Base-by-base conservation (phyloP, 2,888 invertebrate species). In the Cephus pulcher region DNA sequence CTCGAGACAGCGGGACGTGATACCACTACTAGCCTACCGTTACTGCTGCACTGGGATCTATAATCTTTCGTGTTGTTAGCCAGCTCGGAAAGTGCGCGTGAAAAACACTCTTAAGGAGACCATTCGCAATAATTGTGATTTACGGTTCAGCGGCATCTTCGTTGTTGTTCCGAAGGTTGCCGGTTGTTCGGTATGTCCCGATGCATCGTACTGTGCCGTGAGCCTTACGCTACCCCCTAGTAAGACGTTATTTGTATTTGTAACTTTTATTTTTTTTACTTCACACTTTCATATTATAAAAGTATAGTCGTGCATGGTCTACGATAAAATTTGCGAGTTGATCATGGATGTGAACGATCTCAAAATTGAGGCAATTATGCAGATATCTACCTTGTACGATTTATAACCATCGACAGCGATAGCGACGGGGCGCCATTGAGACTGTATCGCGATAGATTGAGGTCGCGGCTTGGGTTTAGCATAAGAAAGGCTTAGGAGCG, bases 101-200 rank as follows among this genome's bases (percentile, higher is more conserved):
- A 85, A 86, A 88, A 87, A 86, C 85, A 82, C 79, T 85, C 81
- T 78, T 75, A 84, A 82, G 82, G 82, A 85, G 78, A 81, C 81
- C 77, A 68, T 82, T 88, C 78, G 87, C 89, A 89, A 88, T 89
- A 88, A 90, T 88, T 88, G 86, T 89, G 88, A 89, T 90, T 89
- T 90, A 89, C 87, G 87, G 81, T 82, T 80, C 77, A 80, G 83
- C 80, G 80, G 79, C 79, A 70, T 56, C 56, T 82, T 79, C 80
- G 35, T 76, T 71, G 34, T 75, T 73, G 71, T 71, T 78, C 75
- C 74, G 35, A 40, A 56, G 56, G 23, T 4, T 23, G 9, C 23
- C 56, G 23, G 56, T 56, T 56, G 23, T 56, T 23, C 56, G 56
- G 56, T 9, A 56, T 23, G 23, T 56, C 23, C 23, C 9, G 56